phyloP scores from a whole-genome alignment of 2,113 vertebrate genomes.

The Chlorodrepanis virens region DNA sequence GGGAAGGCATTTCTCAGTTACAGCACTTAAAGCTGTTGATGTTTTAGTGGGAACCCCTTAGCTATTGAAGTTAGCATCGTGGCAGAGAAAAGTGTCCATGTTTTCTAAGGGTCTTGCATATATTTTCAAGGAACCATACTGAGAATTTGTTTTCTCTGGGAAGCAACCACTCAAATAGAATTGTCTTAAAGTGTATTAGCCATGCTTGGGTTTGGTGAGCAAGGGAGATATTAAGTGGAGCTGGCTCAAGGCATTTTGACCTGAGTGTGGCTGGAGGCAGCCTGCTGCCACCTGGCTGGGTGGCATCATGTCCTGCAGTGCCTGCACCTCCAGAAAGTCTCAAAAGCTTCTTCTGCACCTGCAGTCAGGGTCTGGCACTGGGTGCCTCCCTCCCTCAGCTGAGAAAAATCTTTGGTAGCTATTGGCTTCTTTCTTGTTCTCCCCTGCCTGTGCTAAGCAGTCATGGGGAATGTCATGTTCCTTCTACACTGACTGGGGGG shows the following conservation, averaged over 20 bases:
- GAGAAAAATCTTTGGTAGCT: not conserved
- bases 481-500: not conserved
- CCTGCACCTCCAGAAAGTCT: not conserved
- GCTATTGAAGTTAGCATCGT: not conserved
- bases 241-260: not conserved
- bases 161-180: not conserved
- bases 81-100: not conserved
- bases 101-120: not conserved
- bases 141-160: not conserved
- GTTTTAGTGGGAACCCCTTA: not conserved
- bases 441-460: not conserved
- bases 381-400: not conserved
- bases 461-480: fast-evolving
- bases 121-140: not conserved
- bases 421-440: not conserved
- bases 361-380: not conserved
- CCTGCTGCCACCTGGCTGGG: not conserved
- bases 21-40: not conserved
- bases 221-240: not conserved
- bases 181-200: not conserved
- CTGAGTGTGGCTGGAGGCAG: not conserved
- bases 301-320: not conserved
- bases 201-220: not conserved
- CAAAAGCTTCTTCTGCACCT: not conserved
- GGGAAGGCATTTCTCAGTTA: not conserved